These are phyloP conservation scores for Trichoplusia ni DNA, from an alignment of 1,140 invertebrate species.

Conservation along the genomic window DNA sequence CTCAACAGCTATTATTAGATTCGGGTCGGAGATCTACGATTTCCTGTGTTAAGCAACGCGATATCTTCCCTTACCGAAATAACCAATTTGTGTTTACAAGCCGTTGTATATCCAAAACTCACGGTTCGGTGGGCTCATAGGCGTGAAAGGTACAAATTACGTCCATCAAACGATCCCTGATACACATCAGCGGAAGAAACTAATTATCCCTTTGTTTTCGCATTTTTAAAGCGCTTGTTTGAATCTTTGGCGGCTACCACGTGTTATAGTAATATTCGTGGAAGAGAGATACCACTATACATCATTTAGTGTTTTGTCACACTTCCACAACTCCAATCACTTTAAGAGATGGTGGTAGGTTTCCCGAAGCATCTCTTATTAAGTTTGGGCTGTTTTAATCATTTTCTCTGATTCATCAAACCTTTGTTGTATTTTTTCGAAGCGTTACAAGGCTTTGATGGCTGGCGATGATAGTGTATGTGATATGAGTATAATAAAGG, in stretches of 20 bases:
- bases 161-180: slow-evolving; percentile 45
- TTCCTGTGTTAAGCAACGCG: slow-evolving; percentile 16
- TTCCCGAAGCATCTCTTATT: background rate
- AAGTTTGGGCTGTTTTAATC: background rate
- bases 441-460: background rate
- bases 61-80: slow-evolving; percentile 20
- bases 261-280: too few species aligned
- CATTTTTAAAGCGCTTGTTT: slow-evolving; percentile 4
- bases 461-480: background rate
- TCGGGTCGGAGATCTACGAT: slow-evolving; percentile 19
- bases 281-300: too few species aligned
- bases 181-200: slow-evolving; percentile 43
- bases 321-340: too few species aligned
- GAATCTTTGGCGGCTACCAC: background rate
- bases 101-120: slow-evolving; percentile 26
- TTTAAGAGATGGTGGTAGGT: too few species aligned
- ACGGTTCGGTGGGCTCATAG: slow-evolving; percentile 19
- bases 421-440: background rate
- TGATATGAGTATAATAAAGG: too few species aligned
- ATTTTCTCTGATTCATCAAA: background rate
- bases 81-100: slow-evolving; percentile 44
- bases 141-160: slow-evolving; percentile 40
- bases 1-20: background rate
- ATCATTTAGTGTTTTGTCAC: too few species aligned
- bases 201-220: slow-evolving; percentile 22